These are phyloP conservation scores for Parauchenoglanis punctatus DNA, from an alignment of 2,797 vertebrate species.

Conservation along the genomic window DNA sequence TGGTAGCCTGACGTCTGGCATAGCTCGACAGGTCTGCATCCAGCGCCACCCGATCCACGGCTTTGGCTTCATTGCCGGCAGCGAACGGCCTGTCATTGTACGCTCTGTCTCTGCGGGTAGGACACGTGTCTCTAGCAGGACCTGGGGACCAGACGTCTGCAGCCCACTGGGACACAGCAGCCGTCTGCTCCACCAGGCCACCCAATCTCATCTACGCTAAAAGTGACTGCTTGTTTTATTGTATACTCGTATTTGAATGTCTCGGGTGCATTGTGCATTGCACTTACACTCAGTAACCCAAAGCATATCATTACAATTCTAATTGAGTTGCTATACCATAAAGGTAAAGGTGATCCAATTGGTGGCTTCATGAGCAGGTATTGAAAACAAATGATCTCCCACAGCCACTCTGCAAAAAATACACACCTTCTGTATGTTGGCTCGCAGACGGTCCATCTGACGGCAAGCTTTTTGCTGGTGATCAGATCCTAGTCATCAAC, in stretches of 20 bases:
- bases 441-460: slow-evolving; percentile 91
- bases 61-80: slow-evolving; percentile 96
- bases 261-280: slow-evolving; percentile 7
- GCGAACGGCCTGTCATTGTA: slow-evolving; percentile 92
- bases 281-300: slow-evolving; percentile 16
- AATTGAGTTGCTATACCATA: slow-evolving; percentile 11
- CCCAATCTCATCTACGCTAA: slow-evolving; percentile 43
- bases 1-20: slow-evolving; percentile 90
- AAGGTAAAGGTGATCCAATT: slow-evolving; percentile 23
- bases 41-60: slow-evolving; percentile 87
- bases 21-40: slow-evolving; percentile 90
- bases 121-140: slow-evolving; percentile 53
- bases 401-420: neutral
- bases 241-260: slow-evolving; percentile 21
- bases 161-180: slow-evolving; percentile 40
- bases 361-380: slow-evolving; percentile 22
- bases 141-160: slow-evolving; percentile 46
- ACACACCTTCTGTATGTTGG: slow-evolving; percentile 29
- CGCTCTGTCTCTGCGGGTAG: slow-evolving; percentile 94
- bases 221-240: slow-evolving; percentile 32
- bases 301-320: slow-evolving; percentile 25
- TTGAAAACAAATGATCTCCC: neutral
- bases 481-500: slow-evolving; percentile 97
- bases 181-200: slow-evolving; percentile 48
- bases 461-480: slow-evolving; percentile 93